Base-by-base conservation (phyloP, 2,888 invertebrate genomes). In the Myathropa florea region DNA sequence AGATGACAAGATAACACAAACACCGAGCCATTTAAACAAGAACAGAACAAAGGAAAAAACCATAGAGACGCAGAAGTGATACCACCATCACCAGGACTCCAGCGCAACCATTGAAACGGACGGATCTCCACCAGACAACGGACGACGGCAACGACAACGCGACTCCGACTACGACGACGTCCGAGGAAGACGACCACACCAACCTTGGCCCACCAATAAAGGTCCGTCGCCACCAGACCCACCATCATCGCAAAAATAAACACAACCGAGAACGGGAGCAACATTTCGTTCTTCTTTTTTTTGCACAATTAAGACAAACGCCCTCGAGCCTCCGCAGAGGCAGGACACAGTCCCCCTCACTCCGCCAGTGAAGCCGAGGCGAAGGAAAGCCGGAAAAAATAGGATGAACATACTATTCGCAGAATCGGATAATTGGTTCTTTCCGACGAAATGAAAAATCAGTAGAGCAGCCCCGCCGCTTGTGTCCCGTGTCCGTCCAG, bases 1-100 rank as follows among this genome's bases (percentile, higher is more conserved):
- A 85, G 85, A 85, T 85, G 77, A 81, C 81, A 71, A 78, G 77
- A 85, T 78, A 85, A 84, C 84, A 76, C 76, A 71, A 75, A 64
- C 70, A 79, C 60, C 60, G 61, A 79, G 64, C 67, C 61, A 59
- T 59, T 46, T 46, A 46, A 46, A 46, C 18, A 46, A 46, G 46
- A 7, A 18, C 46, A n/a, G 46, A 18, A 57, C 23, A 57, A 57
- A 23, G 24, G 57, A 57, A 12, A 78, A 57, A 39, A 65, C 46
- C 46, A 46, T 46, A 46, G 46, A 4, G 18, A 46, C 46, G 18
- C 46, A 46, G 7, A 46, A 57, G 39, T 10, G 36, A 23, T 21
- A n/a, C 64, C n/a, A 77, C 63, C 65, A 64, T 73, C 67, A 24
- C 63, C 23, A 68, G 18, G 39, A 39, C 39, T 39, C 60, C 14